Evolutionary conservation across 2,888 invertebrate species (phyloP), one percentile per base, ranked within the genome.

Genomic region (Aspidiotus destructor): DNA sequence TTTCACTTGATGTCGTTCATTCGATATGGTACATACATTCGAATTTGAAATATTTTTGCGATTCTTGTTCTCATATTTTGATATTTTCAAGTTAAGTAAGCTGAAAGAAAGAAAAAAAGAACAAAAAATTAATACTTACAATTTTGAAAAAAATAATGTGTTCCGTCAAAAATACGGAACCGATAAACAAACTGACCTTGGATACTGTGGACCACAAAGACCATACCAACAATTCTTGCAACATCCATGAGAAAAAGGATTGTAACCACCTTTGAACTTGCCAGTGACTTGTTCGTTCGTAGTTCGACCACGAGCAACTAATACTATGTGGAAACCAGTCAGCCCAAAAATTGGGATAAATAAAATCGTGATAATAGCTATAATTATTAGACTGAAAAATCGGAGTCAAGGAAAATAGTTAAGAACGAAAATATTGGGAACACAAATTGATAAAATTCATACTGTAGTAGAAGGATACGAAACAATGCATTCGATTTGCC

Each of bases 231-330:
- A 95, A 80, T 99, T 99, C 76, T 87, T 85, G 84, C 90, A 89
- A 79, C 96, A 98, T 42, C 97, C 97, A 76, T 87, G 84, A 7
- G 94, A 95, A 81, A 98, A 99, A 68, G 99, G 99, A 83, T 99
- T 99, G 79, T 92, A 95, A 53, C 96, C 98, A 68, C 95, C 95
- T 76, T 95, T 92, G 82, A 98, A 99, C 82, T 98, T 98, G 70
- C 97, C 97, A 15, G 99, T 99, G 71, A 99, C 98, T 83, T 99
- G 99, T 81, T 99, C 99, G 80, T 99, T 99, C 73, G 99, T 99
- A 69, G 99, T 99, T 73, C 98, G 84, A 53, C 98, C 99, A 71
- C 97, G 82, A 41, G 94, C 89, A 68, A 99, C 96, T 73, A 99
- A 84, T 75, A 98, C 90, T 83, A 97, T 88, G 79, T 99, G 99